Conservation (phyloP, 2,888 invertebrate genomes). For the Leptarthrus brevirostris region DNA sequence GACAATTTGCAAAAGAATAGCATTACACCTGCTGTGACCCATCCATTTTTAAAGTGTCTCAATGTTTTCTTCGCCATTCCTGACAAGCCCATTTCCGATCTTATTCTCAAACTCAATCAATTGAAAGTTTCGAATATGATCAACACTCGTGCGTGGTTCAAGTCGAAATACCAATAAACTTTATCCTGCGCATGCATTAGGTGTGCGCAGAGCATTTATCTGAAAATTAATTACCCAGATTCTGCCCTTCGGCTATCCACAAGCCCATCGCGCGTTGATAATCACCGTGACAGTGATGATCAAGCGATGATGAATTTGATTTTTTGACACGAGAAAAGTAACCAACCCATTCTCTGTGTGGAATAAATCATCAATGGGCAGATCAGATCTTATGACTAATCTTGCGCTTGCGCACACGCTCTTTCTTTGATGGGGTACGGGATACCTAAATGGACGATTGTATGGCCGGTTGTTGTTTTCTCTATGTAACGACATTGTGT, state of each 20-base stretch:
- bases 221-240: constrained; percentile 49
- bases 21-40: constrained; percentile 32
- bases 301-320: constrained; percentile 49
- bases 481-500: constrained; percentile 14
- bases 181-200: constrained; percentile 22
- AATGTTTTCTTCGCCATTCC: constrained; percentile 1
- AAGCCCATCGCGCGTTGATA: constrained; percentile 34
- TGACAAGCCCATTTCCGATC: constrained; percentile 31
- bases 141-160: constrained; percentile 4
- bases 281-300: constrained; percentile 45
- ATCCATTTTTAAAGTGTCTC: constrained; percentile 17
- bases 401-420: constrained; percentile 20
- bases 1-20: not conserved
- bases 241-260: constrained; percentile 49
- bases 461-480: constrained; percentile 42
- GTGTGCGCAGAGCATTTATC: constrained; percentile 56
- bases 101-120: not conserved
- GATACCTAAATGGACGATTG: constrained; percentile 42
- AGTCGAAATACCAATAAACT: constrained; percentile 8
- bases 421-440: not conserved
- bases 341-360: constrained; percentile 19
- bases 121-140: not conserved
- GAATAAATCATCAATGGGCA: constrained; percentile 46
- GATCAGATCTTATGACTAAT: constrained; percentile 44
- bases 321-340: constrained; percentile 38